A percentile compares a stretch with the other conserved stretches of the same genome.
Evolutionary conservation across 2,888 invertebrate species (phyloP).

Genomic region (Nomada hirtipes): DNA sequence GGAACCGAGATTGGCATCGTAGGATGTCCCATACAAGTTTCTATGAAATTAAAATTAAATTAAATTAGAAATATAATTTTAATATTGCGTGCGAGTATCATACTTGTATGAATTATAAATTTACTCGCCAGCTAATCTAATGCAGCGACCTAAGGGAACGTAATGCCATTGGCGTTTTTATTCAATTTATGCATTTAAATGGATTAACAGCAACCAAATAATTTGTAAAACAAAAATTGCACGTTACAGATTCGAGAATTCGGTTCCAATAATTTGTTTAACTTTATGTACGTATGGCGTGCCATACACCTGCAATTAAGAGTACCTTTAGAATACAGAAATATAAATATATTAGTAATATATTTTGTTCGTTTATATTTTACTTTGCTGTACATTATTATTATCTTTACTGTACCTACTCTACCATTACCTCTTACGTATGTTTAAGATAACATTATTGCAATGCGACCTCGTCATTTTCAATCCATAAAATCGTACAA

Average conservation of each 20-base stretch:
- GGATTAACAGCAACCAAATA: not conserved
- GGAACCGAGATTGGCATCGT: not conserved
- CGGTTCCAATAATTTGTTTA: not conserved
- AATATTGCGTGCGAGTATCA: not conserved
- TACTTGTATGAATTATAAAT: too few relatives aligned
- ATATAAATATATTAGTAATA: constrained; percentile 25
- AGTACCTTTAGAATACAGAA: constrained; percentile 37
- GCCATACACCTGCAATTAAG: constrained; percentile 22
- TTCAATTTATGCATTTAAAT: too few relatives aligned
- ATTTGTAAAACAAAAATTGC: not conserved
- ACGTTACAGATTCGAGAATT: constrained; percentile 23
- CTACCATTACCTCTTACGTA: not conserved
- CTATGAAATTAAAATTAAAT: not conserved
- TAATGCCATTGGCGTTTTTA: too few relatives aligned
- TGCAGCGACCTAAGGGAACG: too few relatives aligned
- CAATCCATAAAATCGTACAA: constrained; percentile 4
- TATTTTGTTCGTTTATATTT: constrained; percentile 33
- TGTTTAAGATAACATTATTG: constrained; percentile 5
- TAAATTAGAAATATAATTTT: not conserved
- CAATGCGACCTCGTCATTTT: not conserved
- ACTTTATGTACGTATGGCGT: not conserved
- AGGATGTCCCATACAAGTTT: not conserved
- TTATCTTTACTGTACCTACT: constrained; percentile 24
- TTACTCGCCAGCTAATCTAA: too few relatives aligned
- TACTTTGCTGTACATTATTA: constrained; percentile 19